Evolutionary conservation across 2,888 invertebrate genomes (phyloP).

Genomic region (Trimorus sp.): DNA sequence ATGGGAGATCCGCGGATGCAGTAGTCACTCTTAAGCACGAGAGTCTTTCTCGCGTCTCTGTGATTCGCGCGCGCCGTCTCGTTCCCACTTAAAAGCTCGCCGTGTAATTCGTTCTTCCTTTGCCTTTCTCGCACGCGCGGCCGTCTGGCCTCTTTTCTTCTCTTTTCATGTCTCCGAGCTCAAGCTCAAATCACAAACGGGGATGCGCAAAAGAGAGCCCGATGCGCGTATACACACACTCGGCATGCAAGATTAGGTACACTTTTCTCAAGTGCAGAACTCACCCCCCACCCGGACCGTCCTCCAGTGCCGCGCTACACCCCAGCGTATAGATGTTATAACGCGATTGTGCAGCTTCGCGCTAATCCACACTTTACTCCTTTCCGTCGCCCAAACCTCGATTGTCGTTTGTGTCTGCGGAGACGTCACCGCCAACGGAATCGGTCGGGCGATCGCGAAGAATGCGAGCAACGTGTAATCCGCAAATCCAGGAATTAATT

Average conservation of each 20-base stretch:
- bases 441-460: no score
- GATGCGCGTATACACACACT: conserved; percentile 46
- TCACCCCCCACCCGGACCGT: no score
- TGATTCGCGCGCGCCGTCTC: conserved; percentile 60
- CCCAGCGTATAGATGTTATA: conserved; percentile 70
- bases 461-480: no score
- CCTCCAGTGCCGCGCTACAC: not conserved
- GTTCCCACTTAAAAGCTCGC: conserved; percentile 55
- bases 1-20: conserved; percentile 77
- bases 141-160: conserved; percentile 52
- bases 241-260: conserved; percentile 68
- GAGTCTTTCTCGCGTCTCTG: conserved; percentile 65
- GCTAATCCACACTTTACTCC: conserved; percentile 75
- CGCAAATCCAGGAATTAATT: conserved; percentile 25
- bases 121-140: conserved; percentile 45
- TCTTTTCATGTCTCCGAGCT: conserved; percentile 60
- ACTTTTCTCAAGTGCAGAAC: conserved; percentile 71
- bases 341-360: conserved; percentile 74
- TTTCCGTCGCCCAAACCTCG: conserved; percentile 69
- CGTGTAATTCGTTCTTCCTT: conserved; percentile 64
- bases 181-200: conserved; percentile 65
- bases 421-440: not conserved
- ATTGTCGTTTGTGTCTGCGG: conserved; percentile 43
- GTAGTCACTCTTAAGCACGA: conserved; percentile 68
- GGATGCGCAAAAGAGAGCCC: conserved; percentile 67